A percentile compares a stretch with the other conserved stretches of the same genome.
Conservation (phyloP, 1,140 invertebrate genomes). For the Metopolophium dirhodum region DNA sequence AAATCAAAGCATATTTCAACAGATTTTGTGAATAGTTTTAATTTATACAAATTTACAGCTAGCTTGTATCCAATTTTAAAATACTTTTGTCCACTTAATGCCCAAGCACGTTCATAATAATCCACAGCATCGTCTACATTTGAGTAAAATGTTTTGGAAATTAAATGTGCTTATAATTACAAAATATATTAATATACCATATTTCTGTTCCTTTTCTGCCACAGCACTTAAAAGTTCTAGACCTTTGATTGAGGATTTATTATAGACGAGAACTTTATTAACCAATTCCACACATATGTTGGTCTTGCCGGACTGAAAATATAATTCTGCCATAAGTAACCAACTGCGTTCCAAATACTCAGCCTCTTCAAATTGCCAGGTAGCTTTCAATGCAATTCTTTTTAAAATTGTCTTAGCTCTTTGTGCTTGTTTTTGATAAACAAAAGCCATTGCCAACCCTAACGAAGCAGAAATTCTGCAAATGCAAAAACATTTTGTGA, state of each 20-base stretch:
- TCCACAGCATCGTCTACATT: conserved; percentile 73
- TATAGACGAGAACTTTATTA: conserved; percentile 81
- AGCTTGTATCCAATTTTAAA: conserved; percentile 89
- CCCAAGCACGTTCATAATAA: conserved; percentile 74
- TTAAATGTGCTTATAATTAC: not conserved
- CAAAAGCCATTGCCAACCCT: conserved; percentile 82
- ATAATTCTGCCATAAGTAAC: conserved; percentile 90
- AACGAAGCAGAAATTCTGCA: conserved; percentile 79
- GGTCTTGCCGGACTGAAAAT: conserved; percentile 85
- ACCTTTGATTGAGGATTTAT: conserved; percentile 88
- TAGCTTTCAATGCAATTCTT: conserved; percentile 77
- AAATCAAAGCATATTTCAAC: conserved; percentile 87
- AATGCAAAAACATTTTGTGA: not conserved
- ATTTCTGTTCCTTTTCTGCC: conserved; percentile 91
- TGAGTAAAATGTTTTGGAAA: not conserved
- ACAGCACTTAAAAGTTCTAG: conserved; percentile 88
- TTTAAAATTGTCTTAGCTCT: conserved; percentile 92
- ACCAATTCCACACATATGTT: conserved; percentile 87
- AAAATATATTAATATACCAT: conserved; percentile 64
- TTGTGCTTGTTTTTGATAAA: conserved; percentile 81
- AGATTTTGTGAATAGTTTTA: conserved; percentile 85
- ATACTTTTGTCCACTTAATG: conserved; percentile 81
- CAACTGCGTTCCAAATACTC: conserved; percentile 95
- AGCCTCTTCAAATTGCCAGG: conserved; percentile 93
- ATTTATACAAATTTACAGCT: conserved; percentile 90